Evolutionary conservation across 2,113 vertebrate genomes (phyloP).

Genomic region (Aplodontia rufa): DNA sequence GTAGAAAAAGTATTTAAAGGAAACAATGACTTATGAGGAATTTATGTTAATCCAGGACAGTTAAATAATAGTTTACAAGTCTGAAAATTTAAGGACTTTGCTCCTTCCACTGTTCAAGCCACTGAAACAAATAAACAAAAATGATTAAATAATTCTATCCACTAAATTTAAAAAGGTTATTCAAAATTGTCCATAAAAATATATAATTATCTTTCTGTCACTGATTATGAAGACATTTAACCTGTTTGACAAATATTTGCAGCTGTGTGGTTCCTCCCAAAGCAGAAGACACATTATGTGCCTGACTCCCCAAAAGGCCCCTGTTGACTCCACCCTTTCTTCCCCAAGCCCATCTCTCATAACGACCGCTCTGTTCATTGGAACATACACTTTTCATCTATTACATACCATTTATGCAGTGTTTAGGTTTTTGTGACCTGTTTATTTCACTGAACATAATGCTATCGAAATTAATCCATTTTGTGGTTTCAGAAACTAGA

Average conservation of each 20-base stretch:
- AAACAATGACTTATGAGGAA: neutral
- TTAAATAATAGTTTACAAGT: neutral
- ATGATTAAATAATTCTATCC: neutral
- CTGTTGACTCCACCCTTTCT: neutral
- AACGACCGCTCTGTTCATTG: neutral
- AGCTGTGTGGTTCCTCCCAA: neutral
- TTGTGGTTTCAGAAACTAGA: neutral
- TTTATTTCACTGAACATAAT: neutral
- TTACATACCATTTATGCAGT: too few relatives aligned
- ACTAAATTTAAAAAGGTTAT: neutral
- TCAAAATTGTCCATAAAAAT: neutral
- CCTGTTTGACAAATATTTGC: neutral
- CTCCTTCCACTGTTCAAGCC: neutral
- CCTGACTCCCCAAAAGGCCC: neutral
- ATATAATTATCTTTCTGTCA: neutral
- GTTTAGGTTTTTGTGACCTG: neutral
- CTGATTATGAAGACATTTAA: neutral
- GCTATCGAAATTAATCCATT: neutral
- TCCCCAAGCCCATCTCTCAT: too few relatives aligned
- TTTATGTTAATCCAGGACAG: neutral
- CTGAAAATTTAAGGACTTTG: neutral
- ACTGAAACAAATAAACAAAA: neutral
- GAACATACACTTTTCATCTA: neutral
- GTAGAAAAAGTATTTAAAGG: neutral
- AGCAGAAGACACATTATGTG: neutral